Base-by-base conservation (phyloP, 1,140 invertebrate species). In the Drosophila nebulosa region DNA sequence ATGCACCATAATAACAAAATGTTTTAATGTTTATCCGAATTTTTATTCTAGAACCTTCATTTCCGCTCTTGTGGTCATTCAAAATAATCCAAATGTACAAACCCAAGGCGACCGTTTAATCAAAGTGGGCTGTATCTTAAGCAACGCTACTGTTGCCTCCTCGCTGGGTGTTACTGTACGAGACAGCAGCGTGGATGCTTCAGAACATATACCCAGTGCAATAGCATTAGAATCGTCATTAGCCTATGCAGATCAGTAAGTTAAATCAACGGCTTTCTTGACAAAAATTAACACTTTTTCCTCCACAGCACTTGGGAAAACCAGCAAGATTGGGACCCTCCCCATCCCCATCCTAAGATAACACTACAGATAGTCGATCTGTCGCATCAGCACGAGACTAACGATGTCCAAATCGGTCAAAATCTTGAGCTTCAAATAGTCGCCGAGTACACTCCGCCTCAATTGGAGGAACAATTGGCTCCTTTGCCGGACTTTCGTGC, bases 51-150 rank as follows among this genome's bases (percentile, higher is more conserved):
- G 94, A 77, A 94, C 94, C 14, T 92, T 95, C 76, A 93, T 94
- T 27, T 94, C 94, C 67, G 93, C 93, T 14, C 92, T 93, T 78
- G 91, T 95, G 71, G 93, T 95, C 80, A 92, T 95, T n/a, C 94
- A 95, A 83, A 94, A 94, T 88, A 95, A 95, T 83, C 92, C 93
- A 0, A 93, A 94, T 59, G 93, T 95, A 42, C 94, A 95, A 86
- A 94, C 94, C 4, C 94, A 94, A 69, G 94, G 93, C 0, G 94
- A 95, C 88, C 92, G 94, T 14, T 92, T 94, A 75, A 93, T 95
- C 53, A 94, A 94, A 64, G 93, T 94, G 3, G 94, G 94, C 1
- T 95, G 94, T 70, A 94, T 93, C 9, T 92, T 93, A 27, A 90
- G 88, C 58, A 86, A 91, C 22, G 76, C 86, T 10, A 79, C 81